Base-by-base conservation (phyloP, 2,113 vertebrate species). In the Carassius gibelio region DNA sequence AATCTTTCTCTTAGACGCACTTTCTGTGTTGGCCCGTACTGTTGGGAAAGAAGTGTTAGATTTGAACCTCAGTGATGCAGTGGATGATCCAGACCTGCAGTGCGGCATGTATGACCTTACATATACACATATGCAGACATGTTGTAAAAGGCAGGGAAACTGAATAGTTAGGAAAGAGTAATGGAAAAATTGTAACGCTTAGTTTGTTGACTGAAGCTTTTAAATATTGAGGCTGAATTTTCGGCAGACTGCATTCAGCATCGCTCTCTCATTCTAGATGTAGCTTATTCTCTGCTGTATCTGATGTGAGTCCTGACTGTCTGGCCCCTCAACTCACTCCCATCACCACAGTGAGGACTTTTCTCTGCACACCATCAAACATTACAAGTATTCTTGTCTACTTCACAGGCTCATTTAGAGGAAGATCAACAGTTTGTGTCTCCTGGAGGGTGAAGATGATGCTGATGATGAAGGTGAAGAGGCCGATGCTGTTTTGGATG, bases 11-110 rank as follows among this genome's bases (percentile, higher is more conserved):
- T 23, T 42, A 98, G 97, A 97, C 84, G 97, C 96, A 0, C 93
- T 98, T 55, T 95, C 95, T 4, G 93, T 96, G 61, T 85, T 98
- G 74, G 96, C 94, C 0, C 95, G 95, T 14, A 95, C 94, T 1
- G 84, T 98, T 0, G 95, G 95, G 19, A 94, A 94, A 82, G 96
- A 97, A 0, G 91, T 95, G 76, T 96, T 98, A 52, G 96, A 96
- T n/a, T 93, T 98, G 79, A 95, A 95, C 74, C 94, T 97, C 4
- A 96, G 94, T 0, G 90, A 96, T 69, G 91, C 94, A 52, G 94
- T 96, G 14, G 96, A 97, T 26, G 97, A 98, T 83, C 96, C 96
- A 2, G 96, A 97, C 85, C 91, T 97, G 69, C 93, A 96, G 30
- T 94, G 96, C 71, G 97, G 97, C 95, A 96, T 96, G 96, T 98